phyloP scores from a whole-genome alignment of 2,113 vertebrate species.

The Emydura subglobosa region DNA sequence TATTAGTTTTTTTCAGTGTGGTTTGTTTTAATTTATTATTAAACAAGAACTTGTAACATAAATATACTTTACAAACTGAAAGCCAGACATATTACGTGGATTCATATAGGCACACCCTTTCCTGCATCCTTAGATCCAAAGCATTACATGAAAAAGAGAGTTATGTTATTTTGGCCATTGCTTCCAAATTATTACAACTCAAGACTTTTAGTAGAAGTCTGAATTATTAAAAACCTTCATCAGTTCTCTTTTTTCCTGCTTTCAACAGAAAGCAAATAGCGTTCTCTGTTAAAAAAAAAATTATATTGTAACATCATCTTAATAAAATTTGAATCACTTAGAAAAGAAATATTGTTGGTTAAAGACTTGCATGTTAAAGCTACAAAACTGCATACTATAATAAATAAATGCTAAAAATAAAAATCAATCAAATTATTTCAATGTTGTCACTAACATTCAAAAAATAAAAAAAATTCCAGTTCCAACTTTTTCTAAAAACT shows the following conservation, averaged over 20 bases:
- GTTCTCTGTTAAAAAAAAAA: constrained; percentile 8
- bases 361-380: constrained; percentile 33
- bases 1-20: background rate
- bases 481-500: constrained; percentile 24
- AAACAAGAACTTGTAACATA: background rate
- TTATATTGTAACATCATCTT: background rate
- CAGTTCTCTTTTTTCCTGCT: background rate
- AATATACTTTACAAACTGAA: background rate
- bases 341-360: background rate
- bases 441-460: constrained; percentile 44
- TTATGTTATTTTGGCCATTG: background rate
- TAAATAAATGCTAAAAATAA: constrained; percentile 45
- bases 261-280: constrained; percentile 22
- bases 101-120: background rate
- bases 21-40: background rate
- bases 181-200: constrained; percentile 13
- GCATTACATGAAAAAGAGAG: background rate
- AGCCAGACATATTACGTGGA: background rate
- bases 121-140: background rate
- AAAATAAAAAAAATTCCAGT: background rate
- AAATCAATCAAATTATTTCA: constrained; percentile 48
- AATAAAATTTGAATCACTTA: background rate
- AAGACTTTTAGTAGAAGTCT: background rate
- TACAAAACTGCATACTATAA: constrained; percentile 46
- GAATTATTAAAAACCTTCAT: background rate